phyloP scores from a whole-genome alignment of 2,888 invertebrate genomes.

The Phortica okadai region DNA sequence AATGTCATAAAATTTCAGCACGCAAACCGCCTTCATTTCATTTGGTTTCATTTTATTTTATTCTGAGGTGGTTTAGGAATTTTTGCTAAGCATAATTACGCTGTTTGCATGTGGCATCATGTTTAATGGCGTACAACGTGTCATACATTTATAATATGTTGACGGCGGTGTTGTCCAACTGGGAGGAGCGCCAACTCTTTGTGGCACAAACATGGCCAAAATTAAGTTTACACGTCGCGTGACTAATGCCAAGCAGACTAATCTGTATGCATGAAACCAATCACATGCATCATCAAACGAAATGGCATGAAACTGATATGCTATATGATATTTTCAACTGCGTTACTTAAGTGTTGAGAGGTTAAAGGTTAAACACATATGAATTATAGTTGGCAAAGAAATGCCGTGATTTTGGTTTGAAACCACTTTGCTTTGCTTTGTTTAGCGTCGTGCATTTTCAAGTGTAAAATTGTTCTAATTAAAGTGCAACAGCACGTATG shows the following conservation, averaged over 20 bases:
- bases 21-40: too few species aligned
- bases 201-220: neutral
- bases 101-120: too few species aligned
- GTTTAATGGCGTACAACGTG: too few species aligned
- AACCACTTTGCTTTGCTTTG: neutral
- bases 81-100: too few species aligned
- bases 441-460: neutral
- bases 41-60: too few species aligned
- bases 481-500: conserved; percentile 47
- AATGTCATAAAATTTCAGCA: too few species aligned
- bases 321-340: neutral
- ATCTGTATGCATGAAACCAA: conserved; percentile 27
- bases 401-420: neutral
- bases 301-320: neutral
- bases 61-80: too few species aligned
- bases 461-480: conserved; percentile 58
- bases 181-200: neutral
- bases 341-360: neutral
- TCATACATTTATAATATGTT: too few species aligned
- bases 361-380: too few species aligned
- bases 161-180: too few species aligned
- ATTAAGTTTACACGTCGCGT: conserved; percentile 11
- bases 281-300: conserved; percentile 23
- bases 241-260: conserved; percentile 3
- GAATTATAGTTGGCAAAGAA: too few species aligned